Evolutionary conservation across 2,797 vertebrate species (phyloP).

Genomic region (Coendou prehensilis): DNA sequence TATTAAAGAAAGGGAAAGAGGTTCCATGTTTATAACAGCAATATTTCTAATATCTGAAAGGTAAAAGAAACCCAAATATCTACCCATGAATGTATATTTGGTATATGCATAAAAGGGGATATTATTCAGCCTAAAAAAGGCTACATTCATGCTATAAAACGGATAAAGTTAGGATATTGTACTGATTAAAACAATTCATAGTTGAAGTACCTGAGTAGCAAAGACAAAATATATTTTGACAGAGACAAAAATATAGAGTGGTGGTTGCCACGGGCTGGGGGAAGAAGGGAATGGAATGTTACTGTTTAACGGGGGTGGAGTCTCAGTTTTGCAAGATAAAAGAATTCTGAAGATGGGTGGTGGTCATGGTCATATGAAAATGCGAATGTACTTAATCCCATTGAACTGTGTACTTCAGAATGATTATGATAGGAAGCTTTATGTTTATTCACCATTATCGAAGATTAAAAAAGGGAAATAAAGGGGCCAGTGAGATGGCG

Average conservation of each 20-base stretch:
- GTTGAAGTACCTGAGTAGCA: not conserved
- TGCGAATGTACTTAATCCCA: not conserved
- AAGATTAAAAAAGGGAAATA: not conserved
- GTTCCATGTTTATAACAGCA: not conserved
- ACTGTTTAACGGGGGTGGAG: not conserved
- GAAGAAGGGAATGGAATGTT: not conserved
- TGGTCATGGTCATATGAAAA: not conserved
- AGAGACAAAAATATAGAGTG: not conserved
- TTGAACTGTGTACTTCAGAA: not conserved
- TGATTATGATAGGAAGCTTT: not conserved
- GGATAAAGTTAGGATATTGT: not conserved
- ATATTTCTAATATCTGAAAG: not conserved
- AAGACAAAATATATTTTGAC: not conserved
- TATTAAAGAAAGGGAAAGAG: not conserved
- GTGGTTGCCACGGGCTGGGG: not conserved
- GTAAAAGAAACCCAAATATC: not conserved
- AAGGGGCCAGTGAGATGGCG: no score
- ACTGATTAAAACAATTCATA: not conserved
- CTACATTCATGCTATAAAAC: not conserved
- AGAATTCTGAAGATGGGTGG: not conserved
- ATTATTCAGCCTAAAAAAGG: not conserved
- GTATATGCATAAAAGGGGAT: not conserved
- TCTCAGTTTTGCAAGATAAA: not conserved
- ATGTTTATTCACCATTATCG: not conserved
- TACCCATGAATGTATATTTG: not conserved